Percentiles rank a stretch among this genome's conserved stretches.
These are phyloP conservation scores for Sycophila sp. DNA, from an alignment of 1,140 invertebrate species.

Conservation along the genomic window DNA sequence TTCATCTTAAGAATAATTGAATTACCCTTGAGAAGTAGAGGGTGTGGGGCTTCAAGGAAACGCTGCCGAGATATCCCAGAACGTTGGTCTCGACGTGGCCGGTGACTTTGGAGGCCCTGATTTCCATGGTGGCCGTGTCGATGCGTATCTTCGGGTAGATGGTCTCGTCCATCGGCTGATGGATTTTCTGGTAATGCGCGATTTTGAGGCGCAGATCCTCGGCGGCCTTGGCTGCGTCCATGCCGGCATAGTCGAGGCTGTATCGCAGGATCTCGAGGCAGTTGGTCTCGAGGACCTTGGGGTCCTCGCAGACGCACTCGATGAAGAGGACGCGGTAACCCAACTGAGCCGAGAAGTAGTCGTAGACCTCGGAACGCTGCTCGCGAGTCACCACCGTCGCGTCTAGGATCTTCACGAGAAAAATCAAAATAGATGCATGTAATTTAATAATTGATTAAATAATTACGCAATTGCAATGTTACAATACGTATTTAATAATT, in stretches of 20 bases:
- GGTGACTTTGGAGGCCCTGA: constrained; percentile 69
- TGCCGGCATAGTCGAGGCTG: constrained; percentile 87
- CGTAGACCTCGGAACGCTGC: constrained; percentile 80
- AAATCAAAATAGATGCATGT: no score
- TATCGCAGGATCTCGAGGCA: constrained; percentile 91
- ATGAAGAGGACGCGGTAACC: constrained; percentile 91
- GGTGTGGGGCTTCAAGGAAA: constrained; percentile 76
- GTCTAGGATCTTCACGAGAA: constrained; percentile 72
- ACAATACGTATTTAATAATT: no score
- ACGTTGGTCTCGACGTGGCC: constrained; percentile 80
- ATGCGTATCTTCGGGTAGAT: constrained; percentile 73
- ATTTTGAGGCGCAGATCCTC: constrained; percentile 86
- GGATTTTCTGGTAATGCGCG: constrained; percentile 84
- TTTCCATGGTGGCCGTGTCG: constrained; percentile 74
- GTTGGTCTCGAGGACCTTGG: constrained; percentile 83
- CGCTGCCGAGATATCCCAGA: constrained; percentile 82
- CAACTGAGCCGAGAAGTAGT: constrained; percentile 77
- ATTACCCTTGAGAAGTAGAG: constrained; percentile 79
- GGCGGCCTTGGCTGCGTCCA: constrained; percentile 79
- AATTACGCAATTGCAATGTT: no score
- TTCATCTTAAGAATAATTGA: no score
- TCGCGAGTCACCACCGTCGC: constrained; percentile 89
- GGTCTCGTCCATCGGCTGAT: constrained; percentile 78
- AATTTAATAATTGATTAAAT: no score
- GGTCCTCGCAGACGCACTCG: constrained; percentile 91